phyloP scores from a whole-genome alignment of 2,797 vertebrate genomes.

The Poecile montanus region DNA sequence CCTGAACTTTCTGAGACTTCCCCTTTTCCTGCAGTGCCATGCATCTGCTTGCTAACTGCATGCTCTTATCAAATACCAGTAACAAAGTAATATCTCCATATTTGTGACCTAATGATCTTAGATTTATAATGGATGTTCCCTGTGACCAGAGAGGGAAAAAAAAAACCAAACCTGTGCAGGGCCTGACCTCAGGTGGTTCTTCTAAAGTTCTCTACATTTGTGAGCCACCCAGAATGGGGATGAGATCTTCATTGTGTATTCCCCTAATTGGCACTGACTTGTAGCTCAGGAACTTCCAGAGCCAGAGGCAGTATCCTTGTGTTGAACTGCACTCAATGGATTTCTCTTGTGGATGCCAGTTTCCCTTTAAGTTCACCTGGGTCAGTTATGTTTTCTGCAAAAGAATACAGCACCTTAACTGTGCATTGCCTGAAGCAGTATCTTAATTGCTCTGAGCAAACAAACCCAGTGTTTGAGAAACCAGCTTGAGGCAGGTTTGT shows the following conservation, averaged over 20 bases:
- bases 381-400: not conserved
- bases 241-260: not conserved
- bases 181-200: not conserved
- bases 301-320: not conserved
- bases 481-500: not conserved
- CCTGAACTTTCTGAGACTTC: not conserved
- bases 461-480: not conserved
- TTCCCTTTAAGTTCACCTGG: not conserved
- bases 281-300: not conserved
- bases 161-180: not conserved
- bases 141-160: not conserved
- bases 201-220: not conserved
- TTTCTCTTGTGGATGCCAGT: not conserved
- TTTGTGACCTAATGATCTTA: not conserved
- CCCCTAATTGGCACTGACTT: not conserved
- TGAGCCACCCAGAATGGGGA: not conserved
- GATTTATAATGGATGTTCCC: not conserved
- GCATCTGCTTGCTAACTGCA: not conserved
- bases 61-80: not conserved
- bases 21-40: not conserved
- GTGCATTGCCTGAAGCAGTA: not conserved
- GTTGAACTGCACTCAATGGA: not conserved
- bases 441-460: not conserved
- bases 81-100: not conserved
- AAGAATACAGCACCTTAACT: not conserved